Evolutionary conservation across 2,888 invertebrate genomes (phyloP).

Genomic region (Macropis europaea): DNA sequence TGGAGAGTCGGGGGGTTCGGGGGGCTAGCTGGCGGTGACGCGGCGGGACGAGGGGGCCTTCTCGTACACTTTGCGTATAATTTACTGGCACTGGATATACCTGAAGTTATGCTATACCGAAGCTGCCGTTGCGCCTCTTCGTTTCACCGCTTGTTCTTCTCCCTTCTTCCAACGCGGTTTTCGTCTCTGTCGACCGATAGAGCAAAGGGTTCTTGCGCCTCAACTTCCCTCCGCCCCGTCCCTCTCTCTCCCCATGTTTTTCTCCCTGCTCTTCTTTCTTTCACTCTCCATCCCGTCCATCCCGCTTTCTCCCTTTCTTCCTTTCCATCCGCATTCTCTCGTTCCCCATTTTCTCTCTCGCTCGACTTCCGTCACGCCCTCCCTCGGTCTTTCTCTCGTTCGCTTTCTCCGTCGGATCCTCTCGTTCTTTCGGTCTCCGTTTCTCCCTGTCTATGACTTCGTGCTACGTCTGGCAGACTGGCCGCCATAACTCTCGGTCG

Average conservation of each 20-base stretch:
- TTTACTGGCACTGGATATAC: conserved; percentile 80
- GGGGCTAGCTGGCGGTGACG: conserved; percentile 54
- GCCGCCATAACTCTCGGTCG: conserved; percentile 69
- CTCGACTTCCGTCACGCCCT: background rate
- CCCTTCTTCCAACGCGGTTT: conserved; percentile 29
- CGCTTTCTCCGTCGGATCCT: conserved; percentile 27
- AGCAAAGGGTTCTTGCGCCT: conserved; percentile 46
- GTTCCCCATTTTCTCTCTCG: conserved; percentile 6
- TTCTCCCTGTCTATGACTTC: conserved; percentile 57
- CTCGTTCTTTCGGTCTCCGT: conserved; percentile 28
- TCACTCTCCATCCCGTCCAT: background rate
- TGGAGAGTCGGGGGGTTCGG: conserved; percentile 39
- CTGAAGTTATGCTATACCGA: conserved; percentile 78
- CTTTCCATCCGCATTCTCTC: background rate
- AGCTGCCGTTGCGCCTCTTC: conserved; percentile 63
- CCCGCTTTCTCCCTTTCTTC: background rate
- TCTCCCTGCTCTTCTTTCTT: conserved; percentile 26
- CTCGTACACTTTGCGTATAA: conserved; percentile 80
- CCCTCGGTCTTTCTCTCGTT: conserved; percentile 15
- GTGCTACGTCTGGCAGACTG: conserved; percentile 63
- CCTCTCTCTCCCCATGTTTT: conserved; percentile 16
- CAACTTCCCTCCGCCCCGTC: conserved; percentile 11
- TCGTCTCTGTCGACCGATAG: conserved; percentile 40
- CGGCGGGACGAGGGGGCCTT: conserved; percentile 69
- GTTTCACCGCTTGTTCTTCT: conserved; percentile 49